Percentiles rank a stretch among this genome's conserved stretches.
Evolutionary conservation across 2,113 vertebrate species (phyloP).

Genomic region (Sceloporus tristichus): DNA sequence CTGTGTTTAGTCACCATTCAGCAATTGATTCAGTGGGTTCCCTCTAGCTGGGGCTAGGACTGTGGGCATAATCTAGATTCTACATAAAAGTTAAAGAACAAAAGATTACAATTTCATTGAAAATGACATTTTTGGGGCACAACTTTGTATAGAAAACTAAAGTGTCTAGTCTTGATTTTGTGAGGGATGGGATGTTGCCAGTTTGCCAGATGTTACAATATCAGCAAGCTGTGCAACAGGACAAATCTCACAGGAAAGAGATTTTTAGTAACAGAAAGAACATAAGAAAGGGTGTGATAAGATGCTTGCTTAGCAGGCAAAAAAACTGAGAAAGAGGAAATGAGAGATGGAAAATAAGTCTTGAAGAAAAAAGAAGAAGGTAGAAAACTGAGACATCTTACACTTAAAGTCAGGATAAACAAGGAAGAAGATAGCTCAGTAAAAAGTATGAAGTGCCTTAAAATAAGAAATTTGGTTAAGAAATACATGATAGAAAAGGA

Average conservation of each 20-base stretch:
- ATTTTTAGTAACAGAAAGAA: not conserved
- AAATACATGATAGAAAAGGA: not conserved
- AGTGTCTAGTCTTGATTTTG: not conserved
- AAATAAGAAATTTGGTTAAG: not conserved
- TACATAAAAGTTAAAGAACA: not conserved
- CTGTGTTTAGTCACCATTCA: no score
- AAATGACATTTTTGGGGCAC: not conserved
- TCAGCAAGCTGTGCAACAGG: not conserved
- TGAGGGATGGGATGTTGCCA: not conserved
- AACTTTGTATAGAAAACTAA: not conserved
- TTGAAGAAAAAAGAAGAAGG: not conserved
- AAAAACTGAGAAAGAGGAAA: not conserved
- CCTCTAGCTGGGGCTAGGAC: no score
- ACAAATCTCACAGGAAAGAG: not conserved
- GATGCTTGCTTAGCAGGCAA: no score
- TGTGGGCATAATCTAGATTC: not conserved
- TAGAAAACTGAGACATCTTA: not conserved
- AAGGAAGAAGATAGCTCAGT: not conserved
- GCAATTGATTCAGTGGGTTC: no score
- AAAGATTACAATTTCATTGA: not conserved
- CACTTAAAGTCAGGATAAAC: not conserved
- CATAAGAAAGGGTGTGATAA: not conserved
- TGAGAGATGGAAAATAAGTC: not conserved
- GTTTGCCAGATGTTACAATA: not conserved
- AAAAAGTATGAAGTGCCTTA: not conserved